Percentiles rank a stretch among this genome's conserved stretches.
These are phyloP conservation scores for Protobothrops flavoviridis DNA, from an alignment of 2,113 vertebrate genomes.

Conservation along the genomic window DNA sequence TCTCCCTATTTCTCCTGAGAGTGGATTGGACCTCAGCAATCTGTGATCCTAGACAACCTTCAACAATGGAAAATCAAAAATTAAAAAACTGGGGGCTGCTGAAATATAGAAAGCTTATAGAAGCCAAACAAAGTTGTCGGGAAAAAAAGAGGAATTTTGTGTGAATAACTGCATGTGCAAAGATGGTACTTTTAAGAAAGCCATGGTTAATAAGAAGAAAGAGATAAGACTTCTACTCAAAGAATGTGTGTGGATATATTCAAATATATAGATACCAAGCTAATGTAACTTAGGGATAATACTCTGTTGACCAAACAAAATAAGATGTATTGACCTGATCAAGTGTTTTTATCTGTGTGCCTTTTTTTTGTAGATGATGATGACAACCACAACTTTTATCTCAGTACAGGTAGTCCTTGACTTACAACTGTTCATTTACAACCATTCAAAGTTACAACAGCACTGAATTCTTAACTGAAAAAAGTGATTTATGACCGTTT, in stretches of 20 bases:
- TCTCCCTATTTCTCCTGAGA: neutral
- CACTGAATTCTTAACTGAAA: no score
- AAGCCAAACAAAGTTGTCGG: neutral
- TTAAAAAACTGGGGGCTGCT: neutral
- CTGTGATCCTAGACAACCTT: neutral
- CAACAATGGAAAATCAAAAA: neutral
- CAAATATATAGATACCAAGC: neutral
- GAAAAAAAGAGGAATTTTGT: neutral
- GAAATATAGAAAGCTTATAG: neutral
- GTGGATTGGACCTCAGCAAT: neutral
- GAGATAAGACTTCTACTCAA: neutral
- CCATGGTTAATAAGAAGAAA: neutral
- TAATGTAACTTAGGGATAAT: neutral
- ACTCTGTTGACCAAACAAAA: constrained; percentile 25
- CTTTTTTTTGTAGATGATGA: neutral
- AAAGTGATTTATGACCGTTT: no score
- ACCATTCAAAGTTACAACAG: no score
- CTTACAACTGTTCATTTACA: neutral
- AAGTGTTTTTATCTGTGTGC: fast-evolving
- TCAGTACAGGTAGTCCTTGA: neutral
- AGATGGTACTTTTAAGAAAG: neutral
- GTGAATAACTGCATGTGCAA: neutral
- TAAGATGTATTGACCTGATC: neutral
- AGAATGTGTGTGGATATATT: neutral
- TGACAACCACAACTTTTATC: neutral